Evolutionary conservation across 2,797 vertebrate species (phyloP).

Genomic region (Eospalax fontanierii): DNA sequence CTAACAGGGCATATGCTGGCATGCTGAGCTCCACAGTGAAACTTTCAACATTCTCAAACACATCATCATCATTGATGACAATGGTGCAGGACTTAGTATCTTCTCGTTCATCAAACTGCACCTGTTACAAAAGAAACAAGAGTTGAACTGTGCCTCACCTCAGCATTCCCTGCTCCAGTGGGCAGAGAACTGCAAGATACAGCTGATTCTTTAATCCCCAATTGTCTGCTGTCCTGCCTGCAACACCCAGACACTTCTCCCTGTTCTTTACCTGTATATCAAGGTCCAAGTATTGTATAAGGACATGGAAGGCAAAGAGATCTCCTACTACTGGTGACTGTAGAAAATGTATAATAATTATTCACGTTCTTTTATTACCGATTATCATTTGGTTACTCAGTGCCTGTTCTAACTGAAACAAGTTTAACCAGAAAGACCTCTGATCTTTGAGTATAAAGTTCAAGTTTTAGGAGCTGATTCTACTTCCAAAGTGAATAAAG

Average conservation of each 20-base stretch:
- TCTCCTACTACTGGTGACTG: neutral
- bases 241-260: neutral
- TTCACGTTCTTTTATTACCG: neutral
- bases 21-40: slow-evolving; percentile 97
- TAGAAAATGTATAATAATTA: neutral
- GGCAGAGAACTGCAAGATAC: neutral
- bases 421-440: slow-evolving; percentile 51
- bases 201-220: neutral
- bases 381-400: neutral
- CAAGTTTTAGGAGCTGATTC: neutral
- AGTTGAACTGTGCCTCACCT: accelerated
- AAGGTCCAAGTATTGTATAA: neutral
- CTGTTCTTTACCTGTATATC: neutral
- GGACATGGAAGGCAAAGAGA: neutral
- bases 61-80: slow-evolving; percentile 93
- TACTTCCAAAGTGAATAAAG: neutral
- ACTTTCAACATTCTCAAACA: slow-evolving; percentile 95
- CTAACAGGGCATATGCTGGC: slow-evolving; percentile 97
- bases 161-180: neutral
- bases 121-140: slow-evolving; percentile 88
- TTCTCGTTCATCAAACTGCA: slow-evolving; percentile 98
- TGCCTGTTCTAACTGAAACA: neutral
- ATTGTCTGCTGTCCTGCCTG: neutral
- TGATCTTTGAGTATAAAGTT: slow-evolving; percentile 6
- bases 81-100: slow-evolving; percentile 97